Conservation (phyloP, 1,140 invertebrate genomes). For the Propsilocerus akamusi region DNA sequence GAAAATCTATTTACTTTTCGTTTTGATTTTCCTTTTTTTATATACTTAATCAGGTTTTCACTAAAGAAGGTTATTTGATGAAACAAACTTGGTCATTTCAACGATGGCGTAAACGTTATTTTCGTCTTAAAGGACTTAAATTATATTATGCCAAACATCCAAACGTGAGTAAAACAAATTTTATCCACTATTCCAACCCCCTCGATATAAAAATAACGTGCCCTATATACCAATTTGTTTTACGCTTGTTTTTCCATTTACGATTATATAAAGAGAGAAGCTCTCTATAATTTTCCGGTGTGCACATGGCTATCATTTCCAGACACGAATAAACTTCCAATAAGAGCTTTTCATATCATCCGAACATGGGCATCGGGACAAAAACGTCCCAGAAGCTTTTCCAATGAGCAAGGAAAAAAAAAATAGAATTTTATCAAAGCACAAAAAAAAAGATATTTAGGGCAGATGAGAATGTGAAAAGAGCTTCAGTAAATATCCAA, state of each 20-base stretch:
- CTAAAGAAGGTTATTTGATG: slow-evolving; percentile 66
- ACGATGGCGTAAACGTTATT: slow-evolving; percentile 65
- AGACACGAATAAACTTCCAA: no score
- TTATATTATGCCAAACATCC: slow-evolving; percentile 71
- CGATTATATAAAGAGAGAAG: not conserved
- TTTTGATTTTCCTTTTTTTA: slow-evolving; percentile 1
- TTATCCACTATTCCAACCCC: no score
- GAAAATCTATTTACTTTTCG: not conserved
- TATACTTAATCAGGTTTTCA: slow-evolving; percentile 38
- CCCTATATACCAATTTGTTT: not conserved
- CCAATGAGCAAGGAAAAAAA: no score
- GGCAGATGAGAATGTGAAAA: no score
- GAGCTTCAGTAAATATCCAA: no score
- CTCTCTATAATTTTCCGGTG: not conserved
- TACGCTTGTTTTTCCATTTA: not conserved
- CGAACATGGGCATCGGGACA: no score
- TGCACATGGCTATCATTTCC: no score
- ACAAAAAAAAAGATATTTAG: no score
- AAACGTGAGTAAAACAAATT: slow-evolving; percentile 37
- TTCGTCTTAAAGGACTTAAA: slow-evolving; percentile 58
- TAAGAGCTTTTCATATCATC: no score
- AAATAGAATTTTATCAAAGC: no score
- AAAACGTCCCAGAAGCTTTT: no score
- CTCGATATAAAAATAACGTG: no score
- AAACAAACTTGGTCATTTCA: slow-evolving; percentile 75